Evolutionary conservation across 2,797 vertebrate genomes (phyloP).

Genomic region (Xiphorhynchus erythropygius): DNA sequence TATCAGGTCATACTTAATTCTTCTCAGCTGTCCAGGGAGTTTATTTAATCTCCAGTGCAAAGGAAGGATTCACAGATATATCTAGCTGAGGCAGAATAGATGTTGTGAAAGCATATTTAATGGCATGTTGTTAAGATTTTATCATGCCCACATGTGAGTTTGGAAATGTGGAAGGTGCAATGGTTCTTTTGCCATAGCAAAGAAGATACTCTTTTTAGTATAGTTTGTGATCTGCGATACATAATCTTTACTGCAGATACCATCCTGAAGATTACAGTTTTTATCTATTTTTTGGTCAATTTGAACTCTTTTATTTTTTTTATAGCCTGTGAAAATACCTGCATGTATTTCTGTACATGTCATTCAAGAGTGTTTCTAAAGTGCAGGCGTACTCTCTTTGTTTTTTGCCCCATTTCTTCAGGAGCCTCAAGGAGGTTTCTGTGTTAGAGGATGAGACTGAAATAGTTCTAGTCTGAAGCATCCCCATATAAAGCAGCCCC

Average conservation of each 20-base stretch:
- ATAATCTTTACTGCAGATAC: constrained; percentile 24
- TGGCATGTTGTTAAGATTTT: constrained; percentile 42
- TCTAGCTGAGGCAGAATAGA: neutral
- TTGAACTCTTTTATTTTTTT: neutral
- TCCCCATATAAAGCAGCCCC: neutral
- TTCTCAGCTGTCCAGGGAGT: constrained; percentile 22
- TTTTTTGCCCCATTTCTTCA: neutral
- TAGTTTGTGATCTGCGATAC: constrained; percentile 12
- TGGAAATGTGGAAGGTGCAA: neutral
- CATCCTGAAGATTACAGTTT: constrained; percentile 18
- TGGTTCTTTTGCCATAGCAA: neutral
- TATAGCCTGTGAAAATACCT: neutral
- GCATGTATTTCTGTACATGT: neutral
- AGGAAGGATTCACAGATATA: constrained; percentile 30
- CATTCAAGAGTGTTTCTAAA: neutral
- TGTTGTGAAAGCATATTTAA: constrained; percentile 39
- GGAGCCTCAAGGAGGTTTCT: neutral
- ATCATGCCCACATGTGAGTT: neutral
- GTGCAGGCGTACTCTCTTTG: neutral
- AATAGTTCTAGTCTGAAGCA: neutral
- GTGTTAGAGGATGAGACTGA: neutral
- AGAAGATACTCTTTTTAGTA: neutral
- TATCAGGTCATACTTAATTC: constrained; percentile 51
- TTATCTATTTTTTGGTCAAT: constrained; percentile 24
- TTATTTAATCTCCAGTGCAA: constrained; percentile 45